These are phyloP conservation scores for Sesamia nonagrioides DNA, from an alignment of 1,140 invertebrate genomes.

Conservation along the genomic window DNA sequence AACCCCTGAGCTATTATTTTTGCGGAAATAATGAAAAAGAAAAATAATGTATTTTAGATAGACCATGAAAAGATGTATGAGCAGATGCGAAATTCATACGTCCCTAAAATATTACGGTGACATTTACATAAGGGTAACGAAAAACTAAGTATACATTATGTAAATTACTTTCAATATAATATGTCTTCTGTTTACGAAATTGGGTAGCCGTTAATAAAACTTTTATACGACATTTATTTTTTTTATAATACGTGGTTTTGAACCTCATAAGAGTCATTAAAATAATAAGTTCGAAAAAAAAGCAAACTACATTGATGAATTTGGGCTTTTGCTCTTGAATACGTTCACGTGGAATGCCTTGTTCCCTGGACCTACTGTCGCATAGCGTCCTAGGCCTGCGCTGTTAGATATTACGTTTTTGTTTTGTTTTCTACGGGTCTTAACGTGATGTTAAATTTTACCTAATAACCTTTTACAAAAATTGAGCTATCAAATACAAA, in stretches of 20 bases:
- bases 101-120: neutral
- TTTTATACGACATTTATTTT: no score
- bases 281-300: slow-evolving; percentile 7
- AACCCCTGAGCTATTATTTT: slow-evolving; percentile 8
- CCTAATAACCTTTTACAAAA: no score
- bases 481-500: no score
- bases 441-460: no score
- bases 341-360: no score
- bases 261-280: slow-evolving; percentile 4
- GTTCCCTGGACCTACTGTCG: no score
- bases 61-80: neutral
- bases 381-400: no score
- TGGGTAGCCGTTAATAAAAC: no score
- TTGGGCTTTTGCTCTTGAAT: neutral
- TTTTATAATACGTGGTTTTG: no score
- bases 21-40: slow-evolving; percentile 8
- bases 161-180: neutral
- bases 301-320: neutral
- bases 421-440: no score
- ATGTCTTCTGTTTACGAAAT: no score
- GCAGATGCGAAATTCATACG: neutral
- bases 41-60: slow-evolving; percentile 25
- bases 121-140: neutral
- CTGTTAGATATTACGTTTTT: no score
- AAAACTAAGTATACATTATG: neutral